Base-by-base conservation (phyloP, 2,888 invertebrate species). In the Yponomeuta cagnagella region DNA sequence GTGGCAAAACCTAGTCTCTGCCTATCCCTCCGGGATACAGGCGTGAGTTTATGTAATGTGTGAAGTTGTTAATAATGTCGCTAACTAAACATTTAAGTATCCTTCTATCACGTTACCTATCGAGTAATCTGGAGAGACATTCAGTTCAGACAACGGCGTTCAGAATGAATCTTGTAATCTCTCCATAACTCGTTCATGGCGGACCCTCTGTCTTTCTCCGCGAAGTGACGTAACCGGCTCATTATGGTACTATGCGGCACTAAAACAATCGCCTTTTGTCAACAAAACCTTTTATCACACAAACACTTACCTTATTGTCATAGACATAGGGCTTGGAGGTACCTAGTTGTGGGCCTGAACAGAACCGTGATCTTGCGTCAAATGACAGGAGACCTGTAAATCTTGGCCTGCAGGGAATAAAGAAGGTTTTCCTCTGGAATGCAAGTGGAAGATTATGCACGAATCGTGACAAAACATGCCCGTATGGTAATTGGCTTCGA, bases 391-490 rank as follows among this genome's bases (percentile, higher is more conserved):
- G 65, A 30, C 10, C 33, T 23, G 65, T 65, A 31, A 30, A 33
- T 10, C 33, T 30, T 58, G 12, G 6, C 15, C 52, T 58, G 52
- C 8, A 15, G 52, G 30, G 30, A 23, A 30, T 65, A 65, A 33
- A 30, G 31, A 9, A 12, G 10, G 33, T 65, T 65, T 65, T 65
- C 65, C 65, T 10, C 6, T 63, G n/a, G 23, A 58, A 58, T 15
- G 12, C 6, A 15, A 15, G 52, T 58, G 12, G 52, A 58, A 33
- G 30, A 31, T 65, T 65, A 65, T 65, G 65, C 33, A 12, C 10
- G 5, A 65, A 65, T 30, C 65, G 65, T 65, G 65, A 65, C 65
- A 65, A 10, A n/a, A 65, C 65, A 65, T 65, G 12, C 31, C 65
- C 33, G 30, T 12, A 65, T 65, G 65, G 65, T 30, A 31, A 65